These are phyloP conservation scores for Temnopleurus reevesii DNA, from an alignment of 53 echinoderm and acorn worm species.

Conservation along the genomic window DNA sequence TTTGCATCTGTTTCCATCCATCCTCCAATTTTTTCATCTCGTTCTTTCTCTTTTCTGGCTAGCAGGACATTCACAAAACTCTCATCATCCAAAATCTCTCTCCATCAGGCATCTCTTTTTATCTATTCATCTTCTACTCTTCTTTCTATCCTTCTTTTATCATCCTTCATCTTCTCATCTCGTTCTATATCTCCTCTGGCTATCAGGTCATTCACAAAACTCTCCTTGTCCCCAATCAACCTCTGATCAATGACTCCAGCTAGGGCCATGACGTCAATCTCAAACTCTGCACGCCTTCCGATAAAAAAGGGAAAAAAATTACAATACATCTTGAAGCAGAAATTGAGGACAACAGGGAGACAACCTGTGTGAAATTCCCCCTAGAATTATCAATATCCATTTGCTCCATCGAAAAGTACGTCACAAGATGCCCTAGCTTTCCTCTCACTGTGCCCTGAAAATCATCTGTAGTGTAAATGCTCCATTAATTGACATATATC, in stretches of 20 bases:
- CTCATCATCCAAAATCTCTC: background rate
- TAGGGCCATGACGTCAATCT: constrained; percentile 33
- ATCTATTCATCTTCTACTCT: background rate
- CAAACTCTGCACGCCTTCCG: background rate
- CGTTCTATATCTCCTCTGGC: too few relatives aligned
- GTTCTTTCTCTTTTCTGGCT: background rate
- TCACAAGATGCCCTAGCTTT: background rate
- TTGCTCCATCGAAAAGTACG: background rate
- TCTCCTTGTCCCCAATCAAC: too few relatives aligned
- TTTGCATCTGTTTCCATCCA: background rate
- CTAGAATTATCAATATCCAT: constrained; percentile 11
- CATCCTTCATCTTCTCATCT: too few relatives aligned
- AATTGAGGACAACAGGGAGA: too few relatives aligned
- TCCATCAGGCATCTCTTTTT: background rate
- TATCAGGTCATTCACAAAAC: too few relatives aligned
- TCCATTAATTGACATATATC: too few relatives aligned
- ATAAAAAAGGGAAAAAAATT: background rate
- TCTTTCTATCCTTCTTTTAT: background rate
- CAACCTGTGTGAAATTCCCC: background rate
- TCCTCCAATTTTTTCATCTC: background rate
- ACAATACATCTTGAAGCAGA: background rate
- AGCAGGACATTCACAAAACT: constrained; percentile 30
- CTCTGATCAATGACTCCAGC: constrained; percentile 4
- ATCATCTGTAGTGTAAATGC: too few relatives aligned
- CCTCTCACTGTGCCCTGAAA: too few relatives aligned